phyloP scores from a whole-genome alignment of 1,140 invertebrate genomes.

The Stratiolaelaps scimitus region DNA sequence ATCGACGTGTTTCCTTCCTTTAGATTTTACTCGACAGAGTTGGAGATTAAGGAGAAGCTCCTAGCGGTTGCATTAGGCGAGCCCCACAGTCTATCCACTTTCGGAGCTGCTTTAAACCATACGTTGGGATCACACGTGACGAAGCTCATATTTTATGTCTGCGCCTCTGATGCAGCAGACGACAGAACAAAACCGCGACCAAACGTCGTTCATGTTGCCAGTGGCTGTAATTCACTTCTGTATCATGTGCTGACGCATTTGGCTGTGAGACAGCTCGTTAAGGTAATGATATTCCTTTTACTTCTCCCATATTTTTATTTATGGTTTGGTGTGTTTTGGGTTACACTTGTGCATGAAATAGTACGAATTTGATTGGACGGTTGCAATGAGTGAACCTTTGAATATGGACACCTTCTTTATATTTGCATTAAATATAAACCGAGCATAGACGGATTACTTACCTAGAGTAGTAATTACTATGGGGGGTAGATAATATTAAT shows the following conservation, averaged over 20 bases:
- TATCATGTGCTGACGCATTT: conserved; percentile 69
- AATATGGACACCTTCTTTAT: too few species aligned
- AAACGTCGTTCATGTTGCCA: conserved; percentile 40
- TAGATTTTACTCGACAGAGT: conserved; percentile 77
- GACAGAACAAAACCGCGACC: conserved; percentile 39
- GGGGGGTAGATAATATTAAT: too few species aligned
- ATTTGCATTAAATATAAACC: too few species aligned
- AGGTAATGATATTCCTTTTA: conserved; percentile 38
- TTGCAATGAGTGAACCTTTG: too few species aligned
- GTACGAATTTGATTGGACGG: too few species aligned
- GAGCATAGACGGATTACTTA: too few species aligned
- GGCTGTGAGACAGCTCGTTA: conserved; percentile 61
- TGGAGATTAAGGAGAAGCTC: conserved; percentile 76
- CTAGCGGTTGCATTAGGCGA: conserved; percentile 68
- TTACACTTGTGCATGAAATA: too few species aligned
- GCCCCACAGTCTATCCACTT: conserved; percentile 52
- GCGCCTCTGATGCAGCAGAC: conserved; percentile 48
- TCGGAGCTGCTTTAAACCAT: conserved; percentile 62
- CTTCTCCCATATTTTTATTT: too few species aligned
- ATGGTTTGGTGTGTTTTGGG: too few species aligned
- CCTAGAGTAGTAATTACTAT: too few species aligned
- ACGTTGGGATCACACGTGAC: conserved; percentile 63
- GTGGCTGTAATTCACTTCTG: conserved; percentile 40
- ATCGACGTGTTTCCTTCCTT: conserved; percentile 30
- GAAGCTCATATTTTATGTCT: conserved; percentile 62